Evolutionary conservation across 2,888 invertebrate species (phyloP), one percentile per base, ranked within the genome.

Genomic region (Drosophila siamana): DNA sequence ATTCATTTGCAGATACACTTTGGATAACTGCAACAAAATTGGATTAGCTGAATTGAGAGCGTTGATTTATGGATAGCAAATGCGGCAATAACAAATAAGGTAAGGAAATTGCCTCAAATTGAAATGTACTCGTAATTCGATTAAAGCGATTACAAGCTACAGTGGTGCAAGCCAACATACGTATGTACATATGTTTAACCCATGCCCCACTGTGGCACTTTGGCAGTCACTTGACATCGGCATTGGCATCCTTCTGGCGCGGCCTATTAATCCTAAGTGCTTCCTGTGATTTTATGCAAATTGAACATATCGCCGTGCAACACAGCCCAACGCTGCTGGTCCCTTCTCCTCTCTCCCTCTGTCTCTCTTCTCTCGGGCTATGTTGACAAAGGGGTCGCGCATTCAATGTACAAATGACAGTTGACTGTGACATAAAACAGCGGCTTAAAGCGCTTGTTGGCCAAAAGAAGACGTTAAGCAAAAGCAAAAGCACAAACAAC

Each of bases 351-450:
- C 7, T 13, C 2, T 28, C 26, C 44, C 15, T 5, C 11, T 15
- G 9, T n/a, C 15, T 5, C 16, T 11, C 13, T 15, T 4, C 36
- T 9, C 44, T 7, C 36, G 13, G 36, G 11, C n/a, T 19, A 9
- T 38, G 15, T 0, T 36, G 64, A 63, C 44, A 52, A 52, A 47
- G 38, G 30, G 59, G 44, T 59, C 64, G 71, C 47, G 60, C 63
- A 78, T 89, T 85, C 83, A 89, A 79, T 80, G 79, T 87, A 80
- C 80, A 89, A 89, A 90, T 90, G 89, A 90, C 89, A 86, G 89
- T 90, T 90, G 85, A 78, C 85, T 89, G 90, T 89, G 89, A 90
- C 89, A 88, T 77, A 86, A 90, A 89, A 90, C 90, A 89, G 89
- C 85, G 75, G 59, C 79, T 81, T 85, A 78, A 82, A 80, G 77